Conservation (phyloP, 2,797 vertebrate species). For the Propithecus perrieri region DNA sequence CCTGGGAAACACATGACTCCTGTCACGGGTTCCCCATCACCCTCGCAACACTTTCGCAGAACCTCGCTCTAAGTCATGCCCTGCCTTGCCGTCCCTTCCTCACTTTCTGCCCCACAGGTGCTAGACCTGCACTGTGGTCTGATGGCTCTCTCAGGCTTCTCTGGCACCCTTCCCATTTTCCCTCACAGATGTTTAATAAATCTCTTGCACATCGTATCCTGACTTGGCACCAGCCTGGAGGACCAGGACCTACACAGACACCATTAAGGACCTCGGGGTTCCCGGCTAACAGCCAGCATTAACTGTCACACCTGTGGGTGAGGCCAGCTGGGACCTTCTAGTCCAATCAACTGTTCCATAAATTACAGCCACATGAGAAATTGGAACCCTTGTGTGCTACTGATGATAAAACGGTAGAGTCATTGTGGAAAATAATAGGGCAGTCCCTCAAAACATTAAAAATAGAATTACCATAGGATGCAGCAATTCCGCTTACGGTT, state of each 20-base stretch:
- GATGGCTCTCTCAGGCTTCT: not conserved
- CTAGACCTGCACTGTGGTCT: not conserved
- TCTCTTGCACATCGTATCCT: not conserved
- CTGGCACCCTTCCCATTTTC: not conserved
- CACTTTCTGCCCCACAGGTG: not conserved
- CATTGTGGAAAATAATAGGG: not conserved
- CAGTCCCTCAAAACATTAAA: not conserved
- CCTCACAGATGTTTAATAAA: not conserved
- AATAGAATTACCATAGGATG: not conserved
- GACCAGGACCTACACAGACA: not conserved
- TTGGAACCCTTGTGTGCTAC: not conserved
- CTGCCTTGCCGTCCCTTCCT: not conserved
- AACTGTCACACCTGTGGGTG: no score
- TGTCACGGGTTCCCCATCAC: no score
- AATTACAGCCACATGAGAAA: not conserved
- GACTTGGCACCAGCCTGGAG: not conserved
- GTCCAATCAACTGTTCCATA: not conserved
- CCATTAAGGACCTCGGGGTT: rapidly evolving
- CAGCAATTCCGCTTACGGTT: not conserved
- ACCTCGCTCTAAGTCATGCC: not conserved
- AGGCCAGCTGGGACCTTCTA: not conserved
- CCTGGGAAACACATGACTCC: not conserved
- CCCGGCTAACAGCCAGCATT: rapidly evolving
- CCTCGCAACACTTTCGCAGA: not conserved
- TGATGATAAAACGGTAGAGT: not conserved